Evolutionary conservation across 2,797 vertebrate genomes (phyloP).

Genomic region (Anguilla anguilla): DNA sequence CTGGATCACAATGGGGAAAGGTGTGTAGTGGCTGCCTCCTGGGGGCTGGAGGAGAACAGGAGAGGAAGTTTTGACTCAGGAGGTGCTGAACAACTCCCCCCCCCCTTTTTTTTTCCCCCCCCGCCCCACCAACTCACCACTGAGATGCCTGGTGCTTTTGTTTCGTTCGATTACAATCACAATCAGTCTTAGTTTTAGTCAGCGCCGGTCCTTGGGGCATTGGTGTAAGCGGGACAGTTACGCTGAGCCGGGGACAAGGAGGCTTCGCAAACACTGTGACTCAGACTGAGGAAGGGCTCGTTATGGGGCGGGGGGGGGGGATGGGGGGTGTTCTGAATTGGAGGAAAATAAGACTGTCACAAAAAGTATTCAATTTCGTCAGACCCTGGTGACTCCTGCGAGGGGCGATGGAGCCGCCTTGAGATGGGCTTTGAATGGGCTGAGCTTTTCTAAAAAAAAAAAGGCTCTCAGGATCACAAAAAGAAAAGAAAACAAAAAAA

Average conservation of each 20-base stretch:
- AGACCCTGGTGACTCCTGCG: background rate
- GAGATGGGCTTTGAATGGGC: background rate
- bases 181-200: conserved; percentile 45
- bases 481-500: too few relatives aligned
- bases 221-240: conserved; percentile 19
- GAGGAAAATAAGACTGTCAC: conserved; percentile 38
- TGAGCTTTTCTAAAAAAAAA: background rate
- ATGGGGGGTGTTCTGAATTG: conserved; percentile 29
- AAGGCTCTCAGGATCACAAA: background rate
- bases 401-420: background rate
- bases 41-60: conserved; percentile 21
- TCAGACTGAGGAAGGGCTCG: conserved; percentile 27
- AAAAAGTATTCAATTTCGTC: conserved; percentile 12
- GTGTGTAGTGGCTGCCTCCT: conserved; percentile 35
- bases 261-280: conserved; percentile 27
- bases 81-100: conserved; percentile 46
- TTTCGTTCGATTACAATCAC: conserved; percentile 55
- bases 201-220: conserved; percentile 42
- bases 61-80: conserved; percentile 54
- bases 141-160: conserved; percentile 34
- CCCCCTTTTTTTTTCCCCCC: too few relatives aligned
- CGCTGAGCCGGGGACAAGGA: background rate
- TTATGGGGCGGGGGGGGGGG: too few relatives aligned
- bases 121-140: too few relatives aligned
- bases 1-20: conserved; percentile 43